A percentile compares a stretch with the other conserved stretches of the same genome.
phyloP scores from a whole-genome alignment of 53 echinoderm and acorn worm species.

The Mesocentrotus franciscanus region DNA sequence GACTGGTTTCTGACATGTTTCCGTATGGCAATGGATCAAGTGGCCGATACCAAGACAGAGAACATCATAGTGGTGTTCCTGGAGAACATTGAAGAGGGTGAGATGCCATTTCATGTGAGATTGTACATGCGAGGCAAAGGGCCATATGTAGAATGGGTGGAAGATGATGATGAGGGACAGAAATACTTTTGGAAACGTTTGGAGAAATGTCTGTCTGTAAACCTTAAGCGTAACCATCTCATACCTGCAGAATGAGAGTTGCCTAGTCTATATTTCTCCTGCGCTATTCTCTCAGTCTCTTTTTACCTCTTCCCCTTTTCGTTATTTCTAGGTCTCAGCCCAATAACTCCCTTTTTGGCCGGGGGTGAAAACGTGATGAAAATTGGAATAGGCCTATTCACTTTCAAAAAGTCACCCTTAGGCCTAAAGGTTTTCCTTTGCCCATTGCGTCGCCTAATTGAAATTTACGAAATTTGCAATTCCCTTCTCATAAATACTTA shows the following conservation, averaged over 20 bases:
- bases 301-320: neutral
- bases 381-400: too few relatives aligned
- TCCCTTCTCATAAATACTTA: too few relatives aligned
- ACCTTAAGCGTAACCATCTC: neutral
- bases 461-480: too few relatives aligned
- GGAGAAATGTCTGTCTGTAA: neutral
- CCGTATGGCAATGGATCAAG: conserved; percentile 21
- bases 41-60: conserved; percentile 4
- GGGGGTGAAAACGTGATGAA: too few relatives aligned
- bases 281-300: neutral
- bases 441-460: too few relatives aligned
- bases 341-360: too few relatives aligned
- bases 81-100: neutral
- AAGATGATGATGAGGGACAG: conserved; percentile 16
- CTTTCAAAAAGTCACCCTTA: too few relatives aligned
- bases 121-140: conserved; percentile 1
- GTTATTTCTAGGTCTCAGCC: too few relatives aligned
- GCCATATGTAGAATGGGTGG: neutral
- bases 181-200: neutral
- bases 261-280: neutral
- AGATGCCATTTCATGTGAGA: neutral
- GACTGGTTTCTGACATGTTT: neutral
- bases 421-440: too few relatives aligned
- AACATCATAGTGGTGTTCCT: neutral
- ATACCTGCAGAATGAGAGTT: neutral